Percentiles rank a stretch among this genome's conserved stretches.
phyloP scores from a whole-genome alignment of 92 coral and sea anemone species.

The Parazoanthus atlanticus region DNA sequence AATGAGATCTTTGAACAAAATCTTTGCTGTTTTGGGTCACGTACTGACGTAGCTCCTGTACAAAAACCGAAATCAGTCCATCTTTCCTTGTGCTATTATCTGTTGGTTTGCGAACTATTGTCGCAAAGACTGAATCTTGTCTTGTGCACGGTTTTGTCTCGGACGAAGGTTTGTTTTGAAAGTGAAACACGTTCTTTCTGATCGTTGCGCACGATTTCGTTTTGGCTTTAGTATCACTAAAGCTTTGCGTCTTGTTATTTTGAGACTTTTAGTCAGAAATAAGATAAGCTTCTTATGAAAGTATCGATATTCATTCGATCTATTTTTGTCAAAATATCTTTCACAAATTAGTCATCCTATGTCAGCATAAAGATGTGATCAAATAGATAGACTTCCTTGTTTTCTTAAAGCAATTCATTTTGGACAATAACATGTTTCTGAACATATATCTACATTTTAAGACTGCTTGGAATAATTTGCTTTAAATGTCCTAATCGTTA shows the following conservation, averaged over 20 bases:
- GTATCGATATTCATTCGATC: background rate
- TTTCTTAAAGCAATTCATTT: background rate
- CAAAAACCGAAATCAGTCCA: background rate
- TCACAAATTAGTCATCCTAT: background rate
- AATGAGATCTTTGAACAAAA: background rate
- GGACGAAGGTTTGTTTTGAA: background rate
- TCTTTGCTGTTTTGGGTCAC: background rate
- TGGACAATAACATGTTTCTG: background rate
- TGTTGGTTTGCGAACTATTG: conserved; percentile 21
- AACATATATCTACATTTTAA: background rate
- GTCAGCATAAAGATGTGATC: background rate
- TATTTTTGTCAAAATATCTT: background rate
- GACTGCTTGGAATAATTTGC: background rate
- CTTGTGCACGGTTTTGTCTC: background rate
- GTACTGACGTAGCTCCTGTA: background rate
- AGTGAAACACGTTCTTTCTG: background rate
- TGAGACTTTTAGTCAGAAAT: background rate
- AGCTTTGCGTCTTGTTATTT: background rate
- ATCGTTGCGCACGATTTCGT: background rate
- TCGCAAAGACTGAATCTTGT: background rate
- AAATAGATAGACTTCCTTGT: background rate
- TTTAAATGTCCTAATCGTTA: background rate
- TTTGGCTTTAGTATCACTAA: background rate
- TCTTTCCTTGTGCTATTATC: background rate
- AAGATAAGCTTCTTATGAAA: background rate